phyloP scores from a whole-genome alignment of 2,888 invertebrate species.

The Mythimna loreyi region DNA sequence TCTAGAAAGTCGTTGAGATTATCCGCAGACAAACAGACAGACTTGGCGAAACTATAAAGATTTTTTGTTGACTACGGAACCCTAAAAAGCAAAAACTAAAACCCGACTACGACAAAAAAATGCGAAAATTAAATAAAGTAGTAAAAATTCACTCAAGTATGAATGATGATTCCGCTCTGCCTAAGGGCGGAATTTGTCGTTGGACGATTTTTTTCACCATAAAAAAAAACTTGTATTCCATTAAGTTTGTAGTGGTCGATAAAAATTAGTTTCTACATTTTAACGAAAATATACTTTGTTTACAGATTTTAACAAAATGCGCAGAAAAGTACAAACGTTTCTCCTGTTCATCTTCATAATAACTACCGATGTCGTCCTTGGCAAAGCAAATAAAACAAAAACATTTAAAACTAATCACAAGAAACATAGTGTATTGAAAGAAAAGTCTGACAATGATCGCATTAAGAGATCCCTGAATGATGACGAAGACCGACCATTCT shows the following conservation, averaged over 20 bases:
- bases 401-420: conserved; percentile 65
- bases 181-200: no score
- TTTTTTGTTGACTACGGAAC: no score
- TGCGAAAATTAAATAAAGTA: no score
- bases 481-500: conserved; percentile 74
- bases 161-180: no score
- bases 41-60: no score
- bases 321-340: conserved; percentile 72
- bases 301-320: conserved; percentile 80
- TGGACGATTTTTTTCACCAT: no score
- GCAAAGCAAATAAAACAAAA: conserved; percentile 77
- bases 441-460: conserved; percentile 71
- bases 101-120: no score
- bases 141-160: no score
- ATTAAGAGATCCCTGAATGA: conserved; percentile 77
- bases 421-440: conserved; percentile 67
- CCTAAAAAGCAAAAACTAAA: no score
- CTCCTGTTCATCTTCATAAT: conserved; percentile 75
- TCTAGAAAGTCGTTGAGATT: no score
- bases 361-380: conserved; percentile 74
- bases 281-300: conserved; percentile 47
- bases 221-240: neutral
- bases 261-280: neutral
- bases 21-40: no score
- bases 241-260: neutral